Percentiles rank a stretch among this genome's conserved stretches.
phyloP scores from a whole-genome alignment of 2,797 vertebrate species.

The Cynopterus sphinx region DNA sequence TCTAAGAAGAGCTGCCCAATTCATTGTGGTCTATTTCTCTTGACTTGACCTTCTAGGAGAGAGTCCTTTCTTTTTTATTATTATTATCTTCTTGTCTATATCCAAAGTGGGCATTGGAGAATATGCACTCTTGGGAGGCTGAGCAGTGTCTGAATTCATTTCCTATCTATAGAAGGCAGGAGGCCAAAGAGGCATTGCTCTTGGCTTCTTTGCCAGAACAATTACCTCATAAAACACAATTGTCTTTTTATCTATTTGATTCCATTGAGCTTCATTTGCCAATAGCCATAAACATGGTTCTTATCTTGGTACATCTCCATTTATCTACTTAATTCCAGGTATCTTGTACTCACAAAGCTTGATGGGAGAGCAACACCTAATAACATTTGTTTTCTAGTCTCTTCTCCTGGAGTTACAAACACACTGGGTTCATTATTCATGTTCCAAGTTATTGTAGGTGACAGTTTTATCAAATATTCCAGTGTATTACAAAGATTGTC shows the following conservation, averaged over 20 bases:
- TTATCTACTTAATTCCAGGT: not conserved
- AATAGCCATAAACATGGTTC: not conserved
- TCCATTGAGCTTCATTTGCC: not conserved
- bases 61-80: not conserved
- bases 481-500: not conserved
- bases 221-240: not conserved
- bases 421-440: not conserved
- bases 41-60: not conserved
- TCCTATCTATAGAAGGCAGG: not conserved
- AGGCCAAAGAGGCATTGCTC: not conserved
- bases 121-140: not conserved
- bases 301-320: not conserved
- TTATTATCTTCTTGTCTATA: not conserved
- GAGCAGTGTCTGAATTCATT: not conserved
- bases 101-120: not conserved
- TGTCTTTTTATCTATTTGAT: not conserved
- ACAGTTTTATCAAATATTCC: not conserved
- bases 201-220: not conserved
- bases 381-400: not conserved
- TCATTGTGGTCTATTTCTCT: not conserved
- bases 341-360: not conserved
- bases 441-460: not conserved
- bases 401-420: not conserved
- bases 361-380: not conserved
- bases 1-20: not conserved